Evolutionary conservation across 2,797 vertebrate species (phyloP), one percentile per base, ranked within the genome.

Genomic region (Arnoldichthys spilopterus): DNA sequence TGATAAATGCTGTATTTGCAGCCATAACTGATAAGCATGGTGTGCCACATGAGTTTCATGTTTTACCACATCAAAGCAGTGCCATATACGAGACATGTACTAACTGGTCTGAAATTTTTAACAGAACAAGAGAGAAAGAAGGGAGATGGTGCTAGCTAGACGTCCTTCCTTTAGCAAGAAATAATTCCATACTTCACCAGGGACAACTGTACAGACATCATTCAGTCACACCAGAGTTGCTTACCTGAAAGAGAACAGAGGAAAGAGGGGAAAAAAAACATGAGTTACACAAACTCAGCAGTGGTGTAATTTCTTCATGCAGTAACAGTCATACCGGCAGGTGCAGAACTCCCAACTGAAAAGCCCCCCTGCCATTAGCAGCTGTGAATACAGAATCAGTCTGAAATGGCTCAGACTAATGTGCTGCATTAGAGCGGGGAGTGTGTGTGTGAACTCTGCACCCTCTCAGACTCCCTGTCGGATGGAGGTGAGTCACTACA

Each of bases 161-260:
- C 45, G 15, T 11, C 45, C 45, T 47, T 11, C 45, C 15, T 47
- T 58, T 26, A 40, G 4, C 30, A n/a, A 53, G 54, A 59, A 62
- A 40, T 12, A 16, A 72, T 28, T 58, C 26, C 15, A 51, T 72
- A 75, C 77, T 8, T 76, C 40, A 72, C 51, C 72, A 61, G 32
- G 13, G 28, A 18, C 26, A 22, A 58, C 11, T 28, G 61, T 49
- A 72, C 22, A 78, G 61, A 64, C 45, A 30, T 40, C 43, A 28
- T 54, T 32, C 49, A 11, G 43, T 47, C 58, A 59, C 63, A 53
- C 4, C 56, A 69, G 67, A 61, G 49, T 37, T 69, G 69, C 83
- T 82, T 79, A 82, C 80, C 80, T 77, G 59, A 51, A 79, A 71
- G 22, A 79, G 63, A 79, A 58, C 24, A 74, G 40, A 43, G 40